Percentiles rank a stretch among this genome's conserved stretches.
phyloP scores from a whole-genome alignment of 2,888 invertebrate genomes.

The Erebia aethiops region DNA sequence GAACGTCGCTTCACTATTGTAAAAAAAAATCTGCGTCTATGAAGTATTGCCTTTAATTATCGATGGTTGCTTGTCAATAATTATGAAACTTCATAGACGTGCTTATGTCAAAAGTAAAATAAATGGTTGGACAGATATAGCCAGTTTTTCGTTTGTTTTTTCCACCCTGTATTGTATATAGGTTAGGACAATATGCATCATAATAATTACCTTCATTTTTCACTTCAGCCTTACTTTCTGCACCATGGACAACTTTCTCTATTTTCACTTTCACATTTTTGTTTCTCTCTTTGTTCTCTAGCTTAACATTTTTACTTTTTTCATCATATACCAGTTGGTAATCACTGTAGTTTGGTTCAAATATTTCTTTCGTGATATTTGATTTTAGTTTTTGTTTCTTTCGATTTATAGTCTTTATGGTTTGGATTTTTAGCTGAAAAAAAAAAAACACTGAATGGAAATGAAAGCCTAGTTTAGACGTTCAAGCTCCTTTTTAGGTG shows the following conservation, averaged over 20 bases:
- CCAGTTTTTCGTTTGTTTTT: no score
- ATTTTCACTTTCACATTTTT: slow-evolving; percentile 5
- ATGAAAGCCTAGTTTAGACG: background rate
- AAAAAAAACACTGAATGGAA: background rate
- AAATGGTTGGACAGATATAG: no score
- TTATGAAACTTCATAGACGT: no score
- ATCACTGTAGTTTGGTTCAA: background rate
- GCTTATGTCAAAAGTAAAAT: no score
- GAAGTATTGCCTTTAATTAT: no score
- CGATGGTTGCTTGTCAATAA: no score
- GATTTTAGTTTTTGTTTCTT: slow-evolving; percentile 14
- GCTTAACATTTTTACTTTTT: background rate
- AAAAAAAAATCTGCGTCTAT: no score
- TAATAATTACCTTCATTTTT: slow-evolving; percentile 5
- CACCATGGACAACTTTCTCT: slow-evolving; percentile 4
- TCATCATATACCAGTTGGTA: background rate
- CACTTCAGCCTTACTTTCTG: background rate
- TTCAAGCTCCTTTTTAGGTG: no score
- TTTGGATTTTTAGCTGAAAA: slow-evolving; percentile 6
- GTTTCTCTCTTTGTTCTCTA: background rate
- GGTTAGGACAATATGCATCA: no score
- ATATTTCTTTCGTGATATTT: background rate
- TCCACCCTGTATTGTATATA: no score
- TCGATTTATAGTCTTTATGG: slow-evolving; percentile 4
- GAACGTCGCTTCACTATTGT: no score